These are phyloP conservation scores for Timema podura DNA, from an alignment of 2,888 invertebrate genomes.

Conservation along the genomic window DNA sequence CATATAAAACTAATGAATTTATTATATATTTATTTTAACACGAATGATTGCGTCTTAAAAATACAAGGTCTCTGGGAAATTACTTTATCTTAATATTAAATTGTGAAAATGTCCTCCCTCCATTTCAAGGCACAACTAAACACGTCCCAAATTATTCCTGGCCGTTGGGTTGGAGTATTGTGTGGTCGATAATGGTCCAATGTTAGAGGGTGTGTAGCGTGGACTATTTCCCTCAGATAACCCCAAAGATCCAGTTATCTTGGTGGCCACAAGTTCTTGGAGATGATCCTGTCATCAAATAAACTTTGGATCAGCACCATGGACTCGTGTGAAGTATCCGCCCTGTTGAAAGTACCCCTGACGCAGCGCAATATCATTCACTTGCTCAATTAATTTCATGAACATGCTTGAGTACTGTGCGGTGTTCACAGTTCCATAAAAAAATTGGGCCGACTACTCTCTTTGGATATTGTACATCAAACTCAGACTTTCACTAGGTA, in stretches of 20 bases:
- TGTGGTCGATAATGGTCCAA: too few relatives aligned
- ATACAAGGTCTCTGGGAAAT: too few relatives aligned
- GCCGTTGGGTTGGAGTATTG: too few relatives aligned
- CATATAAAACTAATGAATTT: too few relatives aligned
- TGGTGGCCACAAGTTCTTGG: constrained; percentile 9
- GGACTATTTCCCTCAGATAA: not conserved
- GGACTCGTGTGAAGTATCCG: not conserved
- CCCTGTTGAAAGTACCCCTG: not conserved
- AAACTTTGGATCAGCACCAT: not conserved
- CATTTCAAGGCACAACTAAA: too few relatives aligned
- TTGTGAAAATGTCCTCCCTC: too few relatives aligned
- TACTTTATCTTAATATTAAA: too few relatives aligned
- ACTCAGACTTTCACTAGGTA: not conserved
- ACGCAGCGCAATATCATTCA: not conserved
- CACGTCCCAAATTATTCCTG: too few relatives aligned
- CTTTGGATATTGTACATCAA: too few relatives aligned
- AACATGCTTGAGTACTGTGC: not conserved
- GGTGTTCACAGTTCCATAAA: not conserved
- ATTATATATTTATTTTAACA: too few relatives aligned
- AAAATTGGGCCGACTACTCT: not conserved
- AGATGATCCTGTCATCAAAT: not conserved
- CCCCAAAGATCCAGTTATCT: not conserved
- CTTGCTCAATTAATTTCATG: not conserved
- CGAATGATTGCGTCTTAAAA: too few relatives aligned
- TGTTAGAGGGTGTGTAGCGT: not conserved